These are phyloP conservation scores for Panagrolaimus sp. DNA, from an alignment of 1,140 invertebrate genomes.

Conservation along the genomic window DNA sequence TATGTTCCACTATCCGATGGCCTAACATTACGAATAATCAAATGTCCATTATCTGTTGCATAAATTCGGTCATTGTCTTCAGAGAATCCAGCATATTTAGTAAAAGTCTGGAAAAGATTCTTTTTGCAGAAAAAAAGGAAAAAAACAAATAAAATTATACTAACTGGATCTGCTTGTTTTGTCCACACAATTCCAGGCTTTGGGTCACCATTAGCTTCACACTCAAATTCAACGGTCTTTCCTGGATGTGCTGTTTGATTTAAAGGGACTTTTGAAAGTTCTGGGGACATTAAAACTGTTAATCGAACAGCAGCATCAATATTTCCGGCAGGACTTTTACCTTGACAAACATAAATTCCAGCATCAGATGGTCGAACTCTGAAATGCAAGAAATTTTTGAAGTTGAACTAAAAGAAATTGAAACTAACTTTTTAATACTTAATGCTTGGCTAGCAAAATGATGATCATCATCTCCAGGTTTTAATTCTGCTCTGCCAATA, in stretches of 20 bases:
- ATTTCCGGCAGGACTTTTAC: slow-evolving; percentile 5
- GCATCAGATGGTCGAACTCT: background rate
- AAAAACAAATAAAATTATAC: background rate
- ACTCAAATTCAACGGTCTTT: slow-evolving; percentile 9
- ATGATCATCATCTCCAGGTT: background rate
- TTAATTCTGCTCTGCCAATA: background rate
- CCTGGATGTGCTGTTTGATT: background rate
- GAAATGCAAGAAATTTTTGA: too few relatives aligned
- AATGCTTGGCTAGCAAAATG: slow-evolving; percentile 6
- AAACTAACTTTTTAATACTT: background rate
- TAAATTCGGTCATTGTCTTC: slow-evolving; percentile 10
- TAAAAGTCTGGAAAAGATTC: background rate
- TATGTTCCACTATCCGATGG: background rate
- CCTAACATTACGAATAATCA: slow-evolving; percentile 1
- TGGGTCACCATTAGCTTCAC: slow-evolving; percentile 3
- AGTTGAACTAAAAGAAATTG: too few relatives aligned
- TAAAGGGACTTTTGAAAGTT: background rate
- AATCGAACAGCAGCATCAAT: slow-evolving; percentile 5
- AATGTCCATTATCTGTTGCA: slow-evolving; percentile 8
- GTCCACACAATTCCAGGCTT: slow-evolving; percentile 11
- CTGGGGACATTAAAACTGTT: background rate
- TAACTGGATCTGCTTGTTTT: slow-evolving; percentile 9
- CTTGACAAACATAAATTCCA: slow-evolving; percentile 5
- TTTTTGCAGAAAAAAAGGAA: background rate
- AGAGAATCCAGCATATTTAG: slow-evolving; percentile 8